Percentiles rank a stretch among this genome's conserved stretches.
phyloP scores from a whole-genome alignment of 2,888 invertebrate species.

The Amiota mariae region DNA sequence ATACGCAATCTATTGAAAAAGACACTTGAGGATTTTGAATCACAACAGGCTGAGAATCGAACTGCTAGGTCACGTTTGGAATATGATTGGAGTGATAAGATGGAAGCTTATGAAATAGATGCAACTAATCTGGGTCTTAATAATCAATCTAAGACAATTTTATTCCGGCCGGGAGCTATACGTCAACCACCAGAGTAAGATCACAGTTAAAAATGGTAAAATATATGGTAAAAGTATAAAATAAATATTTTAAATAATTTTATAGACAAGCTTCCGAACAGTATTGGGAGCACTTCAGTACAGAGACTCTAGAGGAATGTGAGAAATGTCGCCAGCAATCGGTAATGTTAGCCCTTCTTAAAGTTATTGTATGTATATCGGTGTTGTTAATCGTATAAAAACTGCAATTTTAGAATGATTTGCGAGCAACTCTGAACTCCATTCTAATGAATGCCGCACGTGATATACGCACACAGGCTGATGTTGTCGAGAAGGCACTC shows the following conservation, averaged over 20 bases:
- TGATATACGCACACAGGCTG: conserved; percentile 88
- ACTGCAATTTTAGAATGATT: conserved; percentile 50
- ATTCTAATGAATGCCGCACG: conserved; percentile 84
- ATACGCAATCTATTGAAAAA: conserved; percentile 78
- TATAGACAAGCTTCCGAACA: conserved; percentile 86
- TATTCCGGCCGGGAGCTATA: conserved; percentile 88
- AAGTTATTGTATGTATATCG: too few species aligned
- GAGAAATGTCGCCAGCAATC: conserved; percentile 86
- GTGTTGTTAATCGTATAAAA: background rate
- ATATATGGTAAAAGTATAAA: background rate
- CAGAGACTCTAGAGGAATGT: conserved; percentile 83
- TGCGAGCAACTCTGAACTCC: conserved; percentile 82
- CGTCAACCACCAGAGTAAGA: conserved; percentile 83
- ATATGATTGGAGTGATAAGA: conserved; percentile 94
- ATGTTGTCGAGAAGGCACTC: conserved; percentile 85
- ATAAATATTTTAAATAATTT: conserved; percentile 36
- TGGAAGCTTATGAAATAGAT: conserved; percentile 85
- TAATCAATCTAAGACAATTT: conserved; percentile 80
- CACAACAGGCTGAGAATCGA: conserved; percentile 83
- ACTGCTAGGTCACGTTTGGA: conserved; percentile 88
- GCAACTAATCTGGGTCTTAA: conserved; percentile 80
- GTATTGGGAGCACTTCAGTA: conserved; percentile 89
- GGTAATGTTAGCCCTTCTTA: conserved; percentile 65
- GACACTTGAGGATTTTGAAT: conserved; percentile 80
- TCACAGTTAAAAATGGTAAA: background rate